Percentiles rank a stretch among this genome's conserved stretches.
Conservation (phyloP, 2,888 invertebrate genomes). For the Idaea biselata region DNA sequence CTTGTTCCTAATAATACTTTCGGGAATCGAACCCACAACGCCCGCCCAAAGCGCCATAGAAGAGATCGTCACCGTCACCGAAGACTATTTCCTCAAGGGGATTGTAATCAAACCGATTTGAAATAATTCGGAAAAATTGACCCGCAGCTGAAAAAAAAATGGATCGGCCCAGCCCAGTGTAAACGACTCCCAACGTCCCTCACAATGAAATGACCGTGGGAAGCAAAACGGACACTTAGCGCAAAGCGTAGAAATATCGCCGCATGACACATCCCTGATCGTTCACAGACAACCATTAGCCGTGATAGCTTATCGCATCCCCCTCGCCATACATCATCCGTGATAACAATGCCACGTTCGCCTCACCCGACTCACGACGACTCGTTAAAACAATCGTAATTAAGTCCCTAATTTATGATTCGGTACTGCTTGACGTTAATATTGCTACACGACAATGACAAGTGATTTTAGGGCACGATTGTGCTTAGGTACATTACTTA, state of each 20-base stretch:
- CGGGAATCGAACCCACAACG: too few species aligned
- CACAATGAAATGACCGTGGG: neutral
- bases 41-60: too few species aligned
- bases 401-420: constrained; percentile 60
- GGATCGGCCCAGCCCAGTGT: too few species aligned
- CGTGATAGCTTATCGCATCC: constrained; percentile 48
- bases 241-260: constrained; percentile 30
- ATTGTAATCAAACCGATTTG: too few species aligned
- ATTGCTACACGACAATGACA: constrained; percentile 49
- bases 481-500: constrained; percentile 17
- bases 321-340: constrained; percentile 49
- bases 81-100: too few species aligned
- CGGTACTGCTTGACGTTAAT: constrained; percentile 47
- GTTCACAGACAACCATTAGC: constrained; percentile 50
- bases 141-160: too few species aligned
- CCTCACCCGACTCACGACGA: constrained; percentile 46
- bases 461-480: constrained; percentile 44
- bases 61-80: too few species aligned
- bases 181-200: neutral
- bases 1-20: too few species aligned
- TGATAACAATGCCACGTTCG: constrained; percentile 51
- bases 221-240: constrained; percentile 7
- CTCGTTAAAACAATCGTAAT: constrained; percentile 67
- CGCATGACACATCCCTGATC: constrained; percentile 38
- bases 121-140: too few species aligned